A percentile compares a stretch with the other conserved stretches of the same genome.
Conservation (phyloP, 2,888 invertebrate species). For the Drosophila greeni region DNA sequence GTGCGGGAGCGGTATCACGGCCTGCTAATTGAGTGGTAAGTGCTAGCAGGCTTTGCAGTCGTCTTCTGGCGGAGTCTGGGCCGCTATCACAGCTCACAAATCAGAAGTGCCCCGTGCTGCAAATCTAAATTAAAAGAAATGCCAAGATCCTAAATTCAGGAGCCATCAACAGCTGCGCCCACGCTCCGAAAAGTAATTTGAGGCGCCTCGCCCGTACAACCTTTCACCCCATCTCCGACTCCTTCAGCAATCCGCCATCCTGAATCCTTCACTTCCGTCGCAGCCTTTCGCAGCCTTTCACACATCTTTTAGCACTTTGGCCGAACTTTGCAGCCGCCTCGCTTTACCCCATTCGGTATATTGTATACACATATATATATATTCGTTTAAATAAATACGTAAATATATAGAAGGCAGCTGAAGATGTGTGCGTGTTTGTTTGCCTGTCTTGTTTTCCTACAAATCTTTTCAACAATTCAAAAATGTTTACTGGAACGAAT, state of each 20-base stretch:
- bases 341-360: constrained; percentile 11
- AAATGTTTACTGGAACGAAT: constrained; percentile 62
- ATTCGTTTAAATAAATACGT: constrained; percentile 7
- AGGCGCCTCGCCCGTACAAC: constrained; percentile 49
- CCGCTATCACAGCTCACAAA: constrained; percentile 48
- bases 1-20: constrained; percentile 25
- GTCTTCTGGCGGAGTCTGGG: background rate
- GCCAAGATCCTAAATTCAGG: constrained; percentile 27
- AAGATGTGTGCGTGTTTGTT: constrained; percentile 25
- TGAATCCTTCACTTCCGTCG: constrained; percentile 56
- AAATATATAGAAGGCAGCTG: background rate
- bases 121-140: constrained; percentile 53
- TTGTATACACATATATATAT: constrained; percentile 9
- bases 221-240: constrained; percentile 59
- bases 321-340: constrained; percentile 36
- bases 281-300: constrained; percentile 59
- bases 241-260: constrained; percentile 24
- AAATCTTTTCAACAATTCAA: constrained; percentile 64
- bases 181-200: constrained; percentile 56
- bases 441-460: constrained; percentile 35
- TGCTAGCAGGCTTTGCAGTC: constrained; percentile 45
- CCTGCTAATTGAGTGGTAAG: constrained; percentile 58
- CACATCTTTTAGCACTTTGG: constrained; percentile 65
- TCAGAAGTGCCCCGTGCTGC: constrained; percentile 43
- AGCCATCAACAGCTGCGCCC: constrained; percentile 52